Evolutionary conservation across 2,797 vertebrate species (phyloP), one percentile per base, ranked within the genome.

Genomic region (Sus cebifrons): DNA sequence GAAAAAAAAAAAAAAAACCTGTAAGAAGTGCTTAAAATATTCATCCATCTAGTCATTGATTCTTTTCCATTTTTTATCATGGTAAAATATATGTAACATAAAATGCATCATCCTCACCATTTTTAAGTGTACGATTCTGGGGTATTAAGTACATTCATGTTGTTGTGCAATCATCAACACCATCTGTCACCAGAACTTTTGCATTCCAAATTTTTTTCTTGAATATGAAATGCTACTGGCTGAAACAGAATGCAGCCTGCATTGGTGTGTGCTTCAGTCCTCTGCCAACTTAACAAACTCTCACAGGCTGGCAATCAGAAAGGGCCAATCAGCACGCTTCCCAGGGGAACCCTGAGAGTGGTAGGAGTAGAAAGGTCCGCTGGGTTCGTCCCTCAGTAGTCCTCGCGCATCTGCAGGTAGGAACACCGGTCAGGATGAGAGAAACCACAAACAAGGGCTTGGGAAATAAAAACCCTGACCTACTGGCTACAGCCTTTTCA

Each of bases 191-290:
- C 83, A 75, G 21, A 18, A 58, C 21, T 17, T 23, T n/a, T 16
- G 25, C 32, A 21, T 67, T 91, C 25, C 83, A 40, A 3, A 32
- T 82, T 81, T 86, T 67, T 68, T 89, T 44, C 89, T 79, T 78
- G 25, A 90, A n/a, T 78, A 75, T 70, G n/a, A 91, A 96, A 85
- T 93, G 25, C 79, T 88, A 20, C 52, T 75, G 65, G 56, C 83
- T 91, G 70, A 88, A 67, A 40, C 13, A 79, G 83, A 89, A 56
- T 64, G 44, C 36, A 79, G 29, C 56, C 91, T 36, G 21, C 11
- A 32, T 18, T 52, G 7, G 18, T 65, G 49, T 92, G 89, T 70
- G 56, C 52, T 82, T 91, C 14, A 9, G 18, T 96, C 70, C 54
- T 52, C 58, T 94, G 91, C 52, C 54, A 27, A 67, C 60, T 82